These are phyloP conservation scores for Diaprepes abbreviatus DNA, from an alignment of 2,888 invertebrate genomes.

Conservation along the genomic window DNA sequence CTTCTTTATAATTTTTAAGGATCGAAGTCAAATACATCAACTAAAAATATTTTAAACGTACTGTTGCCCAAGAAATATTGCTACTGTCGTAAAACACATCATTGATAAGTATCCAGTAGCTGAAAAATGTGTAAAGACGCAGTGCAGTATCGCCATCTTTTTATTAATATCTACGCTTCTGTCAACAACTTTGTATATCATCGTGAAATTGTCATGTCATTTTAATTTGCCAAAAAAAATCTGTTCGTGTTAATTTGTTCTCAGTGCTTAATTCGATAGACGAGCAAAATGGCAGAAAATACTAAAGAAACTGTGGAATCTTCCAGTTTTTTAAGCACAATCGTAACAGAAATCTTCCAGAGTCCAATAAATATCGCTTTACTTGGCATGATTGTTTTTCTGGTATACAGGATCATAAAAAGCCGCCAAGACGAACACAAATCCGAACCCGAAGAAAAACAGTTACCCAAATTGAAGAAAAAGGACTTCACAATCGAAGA, in stretches of 20 bases:
- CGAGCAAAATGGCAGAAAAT: constrained; percentile 62
- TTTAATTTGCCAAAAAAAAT: constrained; percentile 36
- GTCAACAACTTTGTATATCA: constrained; percentile 15
- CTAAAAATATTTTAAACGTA: too few species aligned
- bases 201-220: constrained; percentile 35
- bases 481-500: constrained; percentile 93
- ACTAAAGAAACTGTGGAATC: constrained; percentile 57
- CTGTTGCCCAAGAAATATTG: too few species aligned
- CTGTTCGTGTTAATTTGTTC: constrained; percentile 7
- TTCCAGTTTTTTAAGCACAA: constrained; percentile 64
- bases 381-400: constrained; percentile 77
- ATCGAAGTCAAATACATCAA: too few species aligned
- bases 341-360: constrained; percentile 75
- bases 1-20: too few species aligned
- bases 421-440: constrained; percentile 64
- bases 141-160: too few species aligned
- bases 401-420: constrained; percentile 82
- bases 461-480: constrained; percentile 85
- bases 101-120: too few species aligned
- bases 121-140: too few species aligned
- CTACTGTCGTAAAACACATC: too few species aligned
- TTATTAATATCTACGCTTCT: too few species aligned
- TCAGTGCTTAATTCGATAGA: constrained; percentile 11
- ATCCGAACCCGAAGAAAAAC: constrained; percentile 54
- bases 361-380: constrained; percentile 81